These are phyloP conservation scores for Calliopsis andreniformis DNA, from an alignment of 1,140 invertebrate species.

Conservation along the genomic window DNA sequence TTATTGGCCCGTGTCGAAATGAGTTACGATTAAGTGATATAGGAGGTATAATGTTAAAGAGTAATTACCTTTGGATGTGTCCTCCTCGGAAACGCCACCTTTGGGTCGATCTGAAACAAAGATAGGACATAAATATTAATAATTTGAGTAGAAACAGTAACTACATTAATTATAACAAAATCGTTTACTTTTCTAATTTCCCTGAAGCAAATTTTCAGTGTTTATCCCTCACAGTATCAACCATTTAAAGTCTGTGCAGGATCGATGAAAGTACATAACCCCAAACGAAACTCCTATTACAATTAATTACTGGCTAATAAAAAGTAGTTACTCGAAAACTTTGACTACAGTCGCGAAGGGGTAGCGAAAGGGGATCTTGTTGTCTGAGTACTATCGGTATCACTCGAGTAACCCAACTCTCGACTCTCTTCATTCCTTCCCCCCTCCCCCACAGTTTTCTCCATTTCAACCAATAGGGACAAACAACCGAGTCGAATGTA, in stretches of 20 bases:
- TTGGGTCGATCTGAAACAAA: constrained; percentile 98
- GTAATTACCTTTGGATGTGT: constrained; percentile 97
- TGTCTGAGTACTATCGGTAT: constrained; percentile 9
- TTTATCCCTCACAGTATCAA: too few relatives aligned
- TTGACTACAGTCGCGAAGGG: constrained; percentile 19
- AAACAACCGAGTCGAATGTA: constrained; percentile 52
- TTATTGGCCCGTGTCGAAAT: too few relatives aligned
- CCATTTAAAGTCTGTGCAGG: too few relatives aligned
- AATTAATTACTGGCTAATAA: constrained; percentile 65
- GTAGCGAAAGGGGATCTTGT: background rate
- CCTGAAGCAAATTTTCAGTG: background rate
- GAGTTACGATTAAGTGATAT: too few relatives aligned
- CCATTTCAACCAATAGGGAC: constrained; percentile 36
- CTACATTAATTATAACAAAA: background rate
- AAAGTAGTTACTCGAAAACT: constrained; percentile 55
- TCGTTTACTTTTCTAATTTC: background rate
- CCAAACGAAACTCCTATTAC: constrained; percentile 54
- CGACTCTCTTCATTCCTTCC: constrained; percentile 6
- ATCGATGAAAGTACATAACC: too few relatives aligned
- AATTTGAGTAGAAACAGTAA: background rate
- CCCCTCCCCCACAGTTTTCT: constrained; percentile 27
- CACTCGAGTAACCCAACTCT: constrained; percentile 55
- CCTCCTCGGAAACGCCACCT: constrained; percentile 99
- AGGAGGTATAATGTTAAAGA: too few relatives aligned
- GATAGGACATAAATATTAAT: constrained; percentile 48